Percentiles rank a stretch among this genome's conserved stretches.
These are phyloP conservation scores for Pecten maximus DNA, from an alignment of 2,888 invertebrate species.

Conservation along the genomic window DNA sequence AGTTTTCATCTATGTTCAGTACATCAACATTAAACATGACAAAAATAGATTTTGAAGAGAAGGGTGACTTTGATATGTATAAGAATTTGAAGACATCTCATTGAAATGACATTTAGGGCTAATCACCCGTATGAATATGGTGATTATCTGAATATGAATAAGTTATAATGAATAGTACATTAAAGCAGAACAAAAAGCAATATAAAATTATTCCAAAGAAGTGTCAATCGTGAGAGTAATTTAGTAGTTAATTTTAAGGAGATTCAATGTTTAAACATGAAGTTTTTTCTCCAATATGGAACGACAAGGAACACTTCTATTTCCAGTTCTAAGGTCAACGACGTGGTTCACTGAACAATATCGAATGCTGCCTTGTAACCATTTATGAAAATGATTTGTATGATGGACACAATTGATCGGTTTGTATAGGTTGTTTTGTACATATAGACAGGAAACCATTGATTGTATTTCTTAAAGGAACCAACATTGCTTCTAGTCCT, in stretches of 20 bases:
- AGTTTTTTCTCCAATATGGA: not conserved
- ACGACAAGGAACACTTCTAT: not conserved
- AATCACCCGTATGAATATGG: not conserved
- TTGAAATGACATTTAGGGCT: not conserved
- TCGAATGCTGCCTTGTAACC: not conserved
- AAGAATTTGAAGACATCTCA: not conserved
- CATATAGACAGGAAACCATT: not conserved
- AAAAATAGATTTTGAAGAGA: constrained; percentile 4
- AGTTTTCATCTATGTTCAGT: not conserved
- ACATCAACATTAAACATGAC: not conserved
- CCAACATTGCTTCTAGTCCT: no score
- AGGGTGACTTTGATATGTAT: not conserved
- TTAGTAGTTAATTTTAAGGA: not conserved
- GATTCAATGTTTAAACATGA: not conserved
- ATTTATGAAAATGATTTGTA: not conserved
- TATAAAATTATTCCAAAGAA: not conserved
- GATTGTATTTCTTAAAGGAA: no score
- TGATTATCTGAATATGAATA: not conserved
- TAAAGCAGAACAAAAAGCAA: not conserved
- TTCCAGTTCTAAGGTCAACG: not conserved
- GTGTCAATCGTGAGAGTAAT: not conserved
- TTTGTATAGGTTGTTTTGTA: no score
- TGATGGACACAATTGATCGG: not conserved
- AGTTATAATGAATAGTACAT: not conserved
- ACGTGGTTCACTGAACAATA: not conserved